Base-by-base conservation (phyloP, 1,140 invertebrate genomes). In the Chymomyza costata region DNA sequence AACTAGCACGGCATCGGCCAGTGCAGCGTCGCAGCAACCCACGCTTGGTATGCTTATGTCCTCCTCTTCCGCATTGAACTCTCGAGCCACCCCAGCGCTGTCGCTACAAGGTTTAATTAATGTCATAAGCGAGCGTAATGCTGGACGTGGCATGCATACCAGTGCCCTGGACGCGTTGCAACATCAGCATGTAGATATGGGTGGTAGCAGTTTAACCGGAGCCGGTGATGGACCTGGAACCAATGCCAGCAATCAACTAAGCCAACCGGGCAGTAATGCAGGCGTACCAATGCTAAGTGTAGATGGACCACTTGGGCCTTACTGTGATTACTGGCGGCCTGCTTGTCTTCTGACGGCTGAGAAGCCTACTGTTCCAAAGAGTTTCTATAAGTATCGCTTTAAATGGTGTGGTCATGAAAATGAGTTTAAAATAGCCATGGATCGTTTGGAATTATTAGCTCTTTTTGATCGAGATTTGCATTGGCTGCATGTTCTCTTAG, bases 391-490 rank as follows among this genome's bases (percentile, higher is more conserved):
- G 71, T 93, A 95, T 74, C 85, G 95, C 13, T 90, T 92, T 3
- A 92, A 91, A 53, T 91, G 91, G 66, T 82, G 78, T 82, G 87
- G 52, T 60, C 88, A 76, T 44, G 62, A 81, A 48, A 88, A 88
- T 0, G 87, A 89, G 58, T 84, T 94, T 0, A 94, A 93, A 87
- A 88, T 98, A 1, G 91, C 92, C 18, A 95, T 99, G 88, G 97
- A 99, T 87, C 89, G 97, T 37, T 87, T 99, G 34, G 93, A 95
- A 54, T 86, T 99, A 7, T 88, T 98, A 80, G 96, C 97, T 0
- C 86, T 99, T 0, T 90, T 99, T 48, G 98, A 99, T 86, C 90
- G 95, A 35, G 99, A 98, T 86, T 85, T 95, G 13, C 95, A 94
- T 6, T 88, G 94, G 52, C 87, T 91, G 50, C 97, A 99, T 84